Percentiles rank a stretch among this genome's conserved stretches.
Evolutionary conservation across 2,888 invertebrate genomes (phyloP).

Genomic region (Apamea epomidion): DNA sequence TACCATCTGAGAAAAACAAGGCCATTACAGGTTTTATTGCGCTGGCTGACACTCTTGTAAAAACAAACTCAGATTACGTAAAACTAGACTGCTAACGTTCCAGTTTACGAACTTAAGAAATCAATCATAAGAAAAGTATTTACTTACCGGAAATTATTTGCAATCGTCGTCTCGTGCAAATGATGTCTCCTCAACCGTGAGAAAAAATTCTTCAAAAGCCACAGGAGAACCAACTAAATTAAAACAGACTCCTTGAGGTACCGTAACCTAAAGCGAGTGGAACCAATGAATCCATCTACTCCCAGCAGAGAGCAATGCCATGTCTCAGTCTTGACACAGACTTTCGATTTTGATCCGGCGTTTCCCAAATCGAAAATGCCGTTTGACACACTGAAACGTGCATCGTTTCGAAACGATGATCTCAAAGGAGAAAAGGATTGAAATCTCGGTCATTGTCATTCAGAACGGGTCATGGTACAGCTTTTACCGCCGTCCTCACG

Average conservation of each 20-base stretch:
- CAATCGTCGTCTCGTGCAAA: conserved; percentile 18
- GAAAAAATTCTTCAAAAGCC: neutral
- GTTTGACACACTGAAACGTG: conserved; percentile 49
- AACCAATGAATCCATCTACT: neutral
- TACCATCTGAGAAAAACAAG: conserved; percentile 43
- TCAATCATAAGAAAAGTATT: conserved; percentile 52
- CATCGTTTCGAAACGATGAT: conserved; percentile 70
- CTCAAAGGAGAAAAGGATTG: conserved; percentile 73
- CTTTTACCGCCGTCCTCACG: conserved; percentile 62
- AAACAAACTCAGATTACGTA: conserved; percentile 45
- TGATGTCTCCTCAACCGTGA: neutral
- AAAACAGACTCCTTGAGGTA: neutral
- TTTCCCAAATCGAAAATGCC: conserved; percentile 56
- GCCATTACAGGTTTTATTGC: conserved; percentile 41
- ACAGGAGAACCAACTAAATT: neutral
- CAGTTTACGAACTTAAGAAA: conserved; percentile 53
- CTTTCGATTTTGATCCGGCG: conserved; percentile 60
- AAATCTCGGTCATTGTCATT: conserved; percentile 72
- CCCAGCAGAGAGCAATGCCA: neutral
- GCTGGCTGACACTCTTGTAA: conserved; percentile 24
- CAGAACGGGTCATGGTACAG: conserved; percentile 59
- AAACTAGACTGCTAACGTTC: conserved; percentile 42
- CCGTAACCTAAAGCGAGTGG: neutral
- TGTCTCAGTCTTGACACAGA: neutral
- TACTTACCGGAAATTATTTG: conserved; percentile 29